Evolutionary conservation across 2,113 vertebrate genomes (phyloP).

Genomic region (Pipra filicauda): DNA sequence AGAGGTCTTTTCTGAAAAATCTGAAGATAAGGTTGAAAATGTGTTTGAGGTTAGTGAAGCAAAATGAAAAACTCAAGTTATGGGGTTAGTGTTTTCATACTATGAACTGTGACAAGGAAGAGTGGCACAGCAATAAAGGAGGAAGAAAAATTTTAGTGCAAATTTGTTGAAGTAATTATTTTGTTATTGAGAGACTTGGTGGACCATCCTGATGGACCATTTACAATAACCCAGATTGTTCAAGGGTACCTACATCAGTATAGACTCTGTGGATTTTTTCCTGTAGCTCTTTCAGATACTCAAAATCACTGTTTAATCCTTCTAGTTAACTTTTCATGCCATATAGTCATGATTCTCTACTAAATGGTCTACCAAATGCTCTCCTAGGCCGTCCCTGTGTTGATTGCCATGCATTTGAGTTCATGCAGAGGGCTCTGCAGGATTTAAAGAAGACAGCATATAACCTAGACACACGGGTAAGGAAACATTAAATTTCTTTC

Average conservation of each 20-base stretch:
- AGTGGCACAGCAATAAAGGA: background rate
- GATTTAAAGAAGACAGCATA: slow-evolving; percentile 94
- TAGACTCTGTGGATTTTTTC: background rate
- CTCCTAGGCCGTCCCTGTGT: slow-evolving; percentile 91
- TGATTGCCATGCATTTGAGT: slow-evolving; percentile 96
- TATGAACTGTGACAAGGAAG: background rate
- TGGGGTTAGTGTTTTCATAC: background rate
- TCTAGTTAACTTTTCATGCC: background rate
- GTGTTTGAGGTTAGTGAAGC: background rate
- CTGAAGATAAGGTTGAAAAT: background rate
- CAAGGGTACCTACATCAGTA: background rate
- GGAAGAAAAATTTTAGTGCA: background rate
- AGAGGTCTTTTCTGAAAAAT: background rate
- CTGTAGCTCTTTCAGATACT: background rate
- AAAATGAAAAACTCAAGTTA: background rate
- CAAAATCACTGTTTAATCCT: background rate
- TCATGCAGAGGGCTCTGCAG: slow-evolving; percentile 97
- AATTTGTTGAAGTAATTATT: background rate
- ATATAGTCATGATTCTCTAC: background rate
- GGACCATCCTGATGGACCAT: background rate
- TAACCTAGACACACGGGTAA: slow-evolving; percentile 91
- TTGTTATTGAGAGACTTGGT: background rate
- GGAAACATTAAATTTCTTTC: background rate
- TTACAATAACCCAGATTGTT: background rate
- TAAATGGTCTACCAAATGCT: background rate